These are phyloP conservation scores for Ecdyonurus torrentis DNA, from an alignment of 2,888 invertebrate genomes.

Conservation along the genomic window DNA sequence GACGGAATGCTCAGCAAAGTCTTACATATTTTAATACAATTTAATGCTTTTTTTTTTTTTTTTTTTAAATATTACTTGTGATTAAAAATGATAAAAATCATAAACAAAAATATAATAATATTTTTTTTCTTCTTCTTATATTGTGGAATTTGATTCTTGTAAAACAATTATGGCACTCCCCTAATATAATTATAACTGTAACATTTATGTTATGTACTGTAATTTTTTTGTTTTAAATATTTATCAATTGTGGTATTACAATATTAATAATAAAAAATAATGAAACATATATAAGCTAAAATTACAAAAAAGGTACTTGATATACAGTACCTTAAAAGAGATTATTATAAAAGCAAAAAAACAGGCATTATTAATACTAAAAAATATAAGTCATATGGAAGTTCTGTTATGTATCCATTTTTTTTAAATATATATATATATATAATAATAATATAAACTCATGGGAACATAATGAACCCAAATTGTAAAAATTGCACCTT, in stretches of 20 bases:
- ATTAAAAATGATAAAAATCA: no score
- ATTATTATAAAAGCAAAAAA: background rate
- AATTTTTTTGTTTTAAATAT: no score
- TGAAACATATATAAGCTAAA: background rate
- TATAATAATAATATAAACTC: background rate
- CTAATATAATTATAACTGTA: background rate
- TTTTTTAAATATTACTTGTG: no score
- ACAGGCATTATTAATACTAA: background rate
- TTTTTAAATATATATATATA: background rate
- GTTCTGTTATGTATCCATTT: background rate
- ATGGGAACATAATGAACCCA: background rate
- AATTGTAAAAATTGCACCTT: background rate
- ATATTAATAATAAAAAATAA: background rate
- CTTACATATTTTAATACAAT: no score
- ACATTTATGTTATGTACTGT: background rate
- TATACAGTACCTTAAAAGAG: background rate
- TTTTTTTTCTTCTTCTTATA: no score
- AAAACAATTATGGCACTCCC: background rate
- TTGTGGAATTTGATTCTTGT: no score
- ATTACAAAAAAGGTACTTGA: background rate
- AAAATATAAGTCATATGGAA: background rate
- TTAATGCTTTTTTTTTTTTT: no score
- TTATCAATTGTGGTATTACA: background rate
- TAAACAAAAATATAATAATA: no score
- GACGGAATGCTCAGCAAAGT: background rate